A percentile compares a stretch with the other conserved stretches of the same genome.
These are phyloP conservation scores for Pseudobourletiella spinata DNA, from an alignment of 1,140 invertebrate genomes.

Conservation along the genomic window DNA sequence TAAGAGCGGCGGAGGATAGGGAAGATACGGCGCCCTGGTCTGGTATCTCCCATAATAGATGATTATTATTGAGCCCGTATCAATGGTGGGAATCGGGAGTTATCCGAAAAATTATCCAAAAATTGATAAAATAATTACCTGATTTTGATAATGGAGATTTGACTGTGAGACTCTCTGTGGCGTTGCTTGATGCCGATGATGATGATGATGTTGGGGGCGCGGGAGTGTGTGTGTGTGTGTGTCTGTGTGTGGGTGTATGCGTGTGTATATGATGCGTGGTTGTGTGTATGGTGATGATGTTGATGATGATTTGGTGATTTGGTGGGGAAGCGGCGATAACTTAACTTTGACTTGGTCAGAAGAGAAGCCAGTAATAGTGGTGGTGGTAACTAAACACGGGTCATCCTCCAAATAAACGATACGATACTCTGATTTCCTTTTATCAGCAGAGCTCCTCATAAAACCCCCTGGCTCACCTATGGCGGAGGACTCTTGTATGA, in stretches of 20 bases:
- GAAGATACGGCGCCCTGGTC: neutral
- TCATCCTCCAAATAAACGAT: neutral
- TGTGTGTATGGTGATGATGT: too few species aligned
- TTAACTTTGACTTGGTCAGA: neutral
- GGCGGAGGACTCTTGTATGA: too few species aligned
- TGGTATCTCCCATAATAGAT: neutral
- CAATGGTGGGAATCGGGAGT: neutral
- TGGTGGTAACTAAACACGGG: neutral
- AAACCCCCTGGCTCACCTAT: too few species aligned
- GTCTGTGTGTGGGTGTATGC: neutral
- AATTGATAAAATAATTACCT: neutral
- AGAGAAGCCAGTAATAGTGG: neutral
- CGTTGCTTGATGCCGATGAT: too few species aligned
- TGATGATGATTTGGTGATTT: too few species aligned
- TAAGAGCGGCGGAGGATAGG: neutral
- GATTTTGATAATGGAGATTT: neutral
- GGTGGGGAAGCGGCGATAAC: neutral
- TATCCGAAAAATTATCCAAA: neutral
- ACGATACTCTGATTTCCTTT: neutral
- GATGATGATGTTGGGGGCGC: too few species aligned
- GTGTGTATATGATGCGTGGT: too few species aligned
- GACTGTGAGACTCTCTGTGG: too few species aligned
- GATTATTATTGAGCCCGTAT: neutral
- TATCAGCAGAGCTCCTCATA: too few species aligned
- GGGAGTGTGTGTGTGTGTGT: too few species aligned